Evolutionary conservation across 2,888 invertebrate species (phyloP), one percentile per base, ranked within the genome.

Genomic region (Amitus sp.): DNA sequence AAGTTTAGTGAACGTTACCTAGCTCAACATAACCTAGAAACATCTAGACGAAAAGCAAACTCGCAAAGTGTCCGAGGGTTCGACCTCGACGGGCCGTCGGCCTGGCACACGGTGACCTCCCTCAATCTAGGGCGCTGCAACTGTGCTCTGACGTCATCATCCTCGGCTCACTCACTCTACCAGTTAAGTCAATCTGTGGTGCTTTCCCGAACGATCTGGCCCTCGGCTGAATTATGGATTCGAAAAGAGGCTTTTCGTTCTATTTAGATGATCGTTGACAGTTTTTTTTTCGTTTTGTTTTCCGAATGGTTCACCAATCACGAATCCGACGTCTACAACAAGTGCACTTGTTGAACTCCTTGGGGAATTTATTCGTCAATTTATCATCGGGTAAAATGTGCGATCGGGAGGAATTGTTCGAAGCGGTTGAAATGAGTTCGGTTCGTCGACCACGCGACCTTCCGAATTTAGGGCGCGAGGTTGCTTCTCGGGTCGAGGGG

Each of bases 61-160:
- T 59, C 51, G 67, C 60, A 66, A 62, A 66, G 71, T 73, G 74
- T 72, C 72, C 71, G 74, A 79, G 80, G 78, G 79, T 79, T 77
- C 76, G 82, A 80, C 82, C 82, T 82, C 82, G 82, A 65, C 74
- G 76, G 82, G 81, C 78, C 82, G 77, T 81, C 81, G 80, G 80
- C 82, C 80, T 72, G 79, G 78, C 74, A 74, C 76, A 76, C 76
- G 76, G 77, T 82, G 82, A 82, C 82, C 82, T 82, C 82, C 80
- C 79, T 72, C 81, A 72, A 82, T 82, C 80, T 82, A 80, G 82
- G 82, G 79, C 81, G 78, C 79, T 80, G 79, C 78, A 79, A 80
- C 79, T 73, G 74, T 73, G 75, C 75, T 76, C 75, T 80, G 79
- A 80, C 80, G 80, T 80, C 79, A 80, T 78, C 64, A 70, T 65